Conservation (phyloP, 2,888 invertebrate genomes). For the Girardia tigrina region DNA sequence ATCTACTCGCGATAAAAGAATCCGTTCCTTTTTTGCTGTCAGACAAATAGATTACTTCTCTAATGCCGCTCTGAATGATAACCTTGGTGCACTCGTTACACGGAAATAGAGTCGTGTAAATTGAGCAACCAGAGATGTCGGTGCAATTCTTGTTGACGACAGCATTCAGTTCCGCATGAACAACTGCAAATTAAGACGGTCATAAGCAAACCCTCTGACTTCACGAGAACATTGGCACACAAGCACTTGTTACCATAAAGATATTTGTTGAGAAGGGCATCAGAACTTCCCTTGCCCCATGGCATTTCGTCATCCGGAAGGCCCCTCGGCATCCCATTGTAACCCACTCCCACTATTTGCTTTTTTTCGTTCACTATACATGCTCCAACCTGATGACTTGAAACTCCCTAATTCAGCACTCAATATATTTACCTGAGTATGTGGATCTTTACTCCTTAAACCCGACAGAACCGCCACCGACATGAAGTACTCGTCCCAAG, state of each 20-base stretch:
- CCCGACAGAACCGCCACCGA: background rate
- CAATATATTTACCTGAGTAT: background rate
- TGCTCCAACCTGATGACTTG: too few species aligned
- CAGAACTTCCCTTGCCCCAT: conserved; percentile 60
- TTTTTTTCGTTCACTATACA: conserved; percentile 76
- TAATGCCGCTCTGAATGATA: conserved; percentile 81
- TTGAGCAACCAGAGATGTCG: conserved; percentile 63
- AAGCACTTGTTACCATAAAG: too few species aligned
- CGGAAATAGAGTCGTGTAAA: conserved; percentile 81
- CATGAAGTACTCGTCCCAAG: conserved; percentile 2
- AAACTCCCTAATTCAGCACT: too few species aligned
- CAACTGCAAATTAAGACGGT: too few species aligned
- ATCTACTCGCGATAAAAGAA: background rate
- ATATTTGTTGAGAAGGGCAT: conserved; percentile 32
- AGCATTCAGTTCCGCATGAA: conserved; percentile 94
- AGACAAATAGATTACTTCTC: conserved; percentile 58
- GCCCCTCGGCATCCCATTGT: conserved; percentile 86
- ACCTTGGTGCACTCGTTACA: conserved; percentile 95
- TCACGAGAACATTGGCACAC: too few species aligned
- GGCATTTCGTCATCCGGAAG: conserved; percentile 76
- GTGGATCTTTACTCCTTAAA: background rate
- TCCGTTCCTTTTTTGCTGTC: conserved; percentile 55
- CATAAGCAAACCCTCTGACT: too few species aligned
- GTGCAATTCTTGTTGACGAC: conserved; percentile 73
- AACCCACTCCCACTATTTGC: conserved; percentile 78